A percentile compares a stretch with the other conserved stretches of the same genome.
Conservation (phyloP, 2,797 vertebrate genomes). For the Nyctibius grandis region DNA sequence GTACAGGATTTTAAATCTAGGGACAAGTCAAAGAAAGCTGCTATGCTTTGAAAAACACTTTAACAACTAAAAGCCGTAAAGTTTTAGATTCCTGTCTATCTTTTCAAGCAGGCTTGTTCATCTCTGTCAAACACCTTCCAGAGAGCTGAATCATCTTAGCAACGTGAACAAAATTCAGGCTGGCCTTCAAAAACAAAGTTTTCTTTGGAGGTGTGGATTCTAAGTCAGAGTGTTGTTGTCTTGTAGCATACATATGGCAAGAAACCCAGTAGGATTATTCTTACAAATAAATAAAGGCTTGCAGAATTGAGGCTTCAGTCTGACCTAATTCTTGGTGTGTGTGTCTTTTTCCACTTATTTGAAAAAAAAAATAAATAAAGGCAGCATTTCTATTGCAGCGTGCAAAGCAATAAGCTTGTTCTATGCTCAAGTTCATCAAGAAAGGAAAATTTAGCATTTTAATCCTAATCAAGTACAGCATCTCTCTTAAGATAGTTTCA, state of each 20-base stretch:
- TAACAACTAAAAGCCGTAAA: neutral
- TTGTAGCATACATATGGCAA: neutral
- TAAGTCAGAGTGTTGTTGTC: neutral
- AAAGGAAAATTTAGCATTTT: neutral
- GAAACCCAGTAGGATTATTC: constrained; percentile 1
- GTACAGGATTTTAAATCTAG: neutral
- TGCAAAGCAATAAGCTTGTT: neutral
- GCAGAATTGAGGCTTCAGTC: neutral
- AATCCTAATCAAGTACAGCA: neutral
- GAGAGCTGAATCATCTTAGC: constrained; percentile 7
- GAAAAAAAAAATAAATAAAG: neutral
- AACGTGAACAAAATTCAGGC: neutral
- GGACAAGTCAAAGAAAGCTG: neutral
- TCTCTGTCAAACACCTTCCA: neutral
- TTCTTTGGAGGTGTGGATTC: neutral
- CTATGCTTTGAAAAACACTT: neutral
- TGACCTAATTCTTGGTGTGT: constrained; percentile 4
- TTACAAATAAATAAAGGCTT: constrained; percentile 3
- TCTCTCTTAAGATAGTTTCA: neutral
- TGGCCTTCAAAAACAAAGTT: neutral
- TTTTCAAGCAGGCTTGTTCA: neutral
- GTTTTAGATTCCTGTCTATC: neutral
- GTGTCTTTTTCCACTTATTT: neutral
- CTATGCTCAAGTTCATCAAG: neutral
- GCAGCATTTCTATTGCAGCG: neutral